A percentile compares a stretch with the other conserved stretches of the same genome.
Conservation (phyloP, 2,888 invertebrate genomes). For the Dynastes maya region DNA sequence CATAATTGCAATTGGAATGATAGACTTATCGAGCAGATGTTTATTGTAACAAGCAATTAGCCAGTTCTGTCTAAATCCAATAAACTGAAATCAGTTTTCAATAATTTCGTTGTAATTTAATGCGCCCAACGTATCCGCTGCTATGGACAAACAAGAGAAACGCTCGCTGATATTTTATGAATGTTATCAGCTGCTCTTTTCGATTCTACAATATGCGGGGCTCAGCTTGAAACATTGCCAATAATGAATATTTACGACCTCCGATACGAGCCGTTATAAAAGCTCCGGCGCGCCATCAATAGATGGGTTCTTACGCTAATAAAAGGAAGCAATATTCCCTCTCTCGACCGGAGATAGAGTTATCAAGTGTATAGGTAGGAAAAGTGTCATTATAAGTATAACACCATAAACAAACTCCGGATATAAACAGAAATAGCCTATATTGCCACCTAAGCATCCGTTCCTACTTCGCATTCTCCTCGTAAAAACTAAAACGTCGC, state of each 20-base stretch:
- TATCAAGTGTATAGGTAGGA: conserved; percentile 34
- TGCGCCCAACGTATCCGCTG: not conserved
- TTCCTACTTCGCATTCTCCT: conserved; percentile 57
- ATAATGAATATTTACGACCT: conserved; percentile 49
- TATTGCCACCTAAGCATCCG: conserved; percentile 58
- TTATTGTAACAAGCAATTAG: not conserved
- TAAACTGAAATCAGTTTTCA: conserved; percentile 2
- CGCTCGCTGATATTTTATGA: conserved; percentile 20
- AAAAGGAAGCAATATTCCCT: conserved; percentile 43
- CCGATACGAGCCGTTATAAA: conserved; percentile 30
- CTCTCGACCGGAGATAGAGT: conserved; percentile 19
- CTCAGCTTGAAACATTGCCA: conserved; percentile 18
- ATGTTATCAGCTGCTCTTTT: conserved; percentile 27
- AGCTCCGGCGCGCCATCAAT: conserved; percentile 3
- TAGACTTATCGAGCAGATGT: not conserved
- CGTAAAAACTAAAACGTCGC: conserved; percentile 61
- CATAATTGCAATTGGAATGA: too few relatives aligned
- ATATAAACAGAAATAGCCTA: conserved; percentile 55
- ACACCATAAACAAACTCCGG: conserved; percentile 50
- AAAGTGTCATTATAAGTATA: conserved; percentile 48
- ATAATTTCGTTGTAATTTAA: conserved; percentile 7
- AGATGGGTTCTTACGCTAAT: conserved; percentile 29
- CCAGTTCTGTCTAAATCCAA: not conserved
- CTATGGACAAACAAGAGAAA: conserved; percentile 5
- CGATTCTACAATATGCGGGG: conserved; percentile 9